Evolutionary conservation across 2,113 vertebrate species (phyloP).

Genomic region (Triplophysa dalaica): DNA sequence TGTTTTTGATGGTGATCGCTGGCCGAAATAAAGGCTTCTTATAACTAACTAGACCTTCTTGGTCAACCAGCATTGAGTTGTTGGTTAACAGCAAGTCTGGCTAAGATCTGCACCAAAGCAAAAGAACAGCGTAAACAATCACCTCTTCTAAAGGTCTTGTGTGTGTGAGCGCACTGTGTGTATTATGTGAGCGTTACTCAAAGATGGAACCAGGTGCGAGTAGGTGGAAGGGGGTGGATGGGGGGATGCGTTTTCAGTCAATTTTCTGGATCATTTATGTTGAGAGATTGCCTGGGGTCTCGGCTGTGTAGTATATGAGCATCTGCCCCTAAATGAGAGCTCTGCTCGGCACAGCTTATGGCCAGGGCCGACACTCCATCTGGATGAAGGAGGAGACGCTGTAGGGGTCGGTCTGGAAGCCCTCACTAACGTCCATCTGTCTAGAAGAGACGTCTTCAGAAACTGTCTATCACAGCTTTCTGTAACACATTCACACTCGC

Average conservation of each 20-base stretch:
- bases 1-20: too few species aligned
- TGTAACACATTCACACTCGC: constrained; percentile 35
- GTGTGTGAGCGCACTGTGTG: neutral
- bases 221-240: constrained; percentile 1
- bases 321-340: constrained; percentile 58
- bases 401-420: constrained; percentile 18
- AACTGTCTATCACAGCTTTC: constrained; percentile 28
- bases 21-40: too few species aligned
- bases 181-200: neutral
- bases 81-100: too few species aligned
- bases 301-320: constrained; percentile 56
- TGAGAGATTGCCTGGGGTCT: constrained; percentile 52
- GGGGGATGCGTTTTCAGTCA: constrained; percentile 29
- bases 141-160: neutral
- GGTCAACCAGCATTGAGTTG: too few species aligned
- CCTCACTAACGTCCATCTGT: constrained; percentile 48
- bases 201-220: constrained; percentile 27
- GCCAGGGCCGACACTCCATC: constrained; percentile 61
- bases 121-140: too few species aligned
- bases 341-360: constrained; percentile 56
- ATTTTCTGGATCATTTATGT: constrained; percentile 59
- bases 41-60: too few species aligned
- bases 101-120: too few species aligned
- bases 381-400: constrained; percentile 40
- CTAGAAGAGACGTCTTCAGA: constrained; percentile 22